phyloP scores from a whole-genome alignment of 2,888 invertebrate genomes.

The Prostheceraeus crozeri region DNA sequence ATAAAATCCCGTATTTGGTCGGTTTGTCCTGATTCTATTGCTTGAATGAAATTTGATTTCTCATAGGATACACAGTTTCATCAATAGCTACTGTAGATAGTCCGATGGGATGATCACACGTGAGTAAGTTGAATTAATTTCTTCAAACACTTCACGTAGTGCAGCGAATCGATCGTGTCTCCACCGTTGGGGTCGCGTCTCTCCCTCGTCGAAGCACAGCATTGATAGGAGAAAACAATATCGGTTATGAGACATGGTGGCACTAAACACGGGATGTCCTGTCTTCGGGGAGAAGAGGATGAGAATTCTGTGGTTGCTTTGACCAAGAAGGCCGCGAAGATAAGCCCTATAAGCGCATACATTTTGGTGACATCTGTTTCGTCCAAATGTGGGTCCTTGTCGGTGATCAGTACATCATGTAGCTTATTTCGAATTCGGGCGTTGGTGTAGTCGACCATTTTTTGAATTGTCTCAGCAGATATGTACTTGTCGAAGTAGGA shows the following conservation, averaged over 20 bases:
- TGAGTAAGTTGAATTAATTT: not conserved
- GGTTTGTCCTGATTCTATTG: conserved; percentile 20
- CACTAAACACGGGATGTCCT: conserved; percentile 11
- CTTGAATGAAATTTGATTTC: conserved; percentile 9
- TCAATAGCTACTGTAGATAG: conserved; percentile 13
- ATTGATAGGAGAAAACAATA: conserved; percentile 2
- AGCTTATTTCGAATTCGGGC: conserved; percentile 8
- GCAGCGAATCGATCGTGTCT: not conserved
- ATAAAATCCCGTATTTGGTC: conserved; percentile 2
- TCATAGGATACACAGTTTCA: conserved; percentile 9
- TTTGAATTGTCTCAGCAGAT: not conserved
- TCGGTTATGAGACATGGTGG: not conserved
- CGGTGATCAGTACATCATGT: too few relatives aligned
- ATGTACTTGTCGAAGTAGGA: not conserved
- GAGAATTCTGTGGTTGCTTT: not conserved
- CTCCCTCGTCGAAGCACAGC: not conserved
- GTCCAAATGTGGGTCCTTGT: conserved; percentile 1
- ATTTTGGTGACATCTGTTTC: not conserved
- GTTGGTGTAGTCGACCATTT: not conserved
- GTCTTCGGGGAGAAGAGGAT: not conserved
- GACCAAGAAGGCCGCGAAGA: conserved; percentile 16
- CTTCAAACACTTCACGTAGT: conserved; percentile 2
- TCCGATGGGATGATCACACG: not conserved
- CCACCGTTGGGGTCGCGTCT: not conserved
- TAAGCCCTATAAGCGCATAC: not conserved